Conservation (phyloP, 2,888 invertebrate species). For the Drosophila cracens region DNA sequence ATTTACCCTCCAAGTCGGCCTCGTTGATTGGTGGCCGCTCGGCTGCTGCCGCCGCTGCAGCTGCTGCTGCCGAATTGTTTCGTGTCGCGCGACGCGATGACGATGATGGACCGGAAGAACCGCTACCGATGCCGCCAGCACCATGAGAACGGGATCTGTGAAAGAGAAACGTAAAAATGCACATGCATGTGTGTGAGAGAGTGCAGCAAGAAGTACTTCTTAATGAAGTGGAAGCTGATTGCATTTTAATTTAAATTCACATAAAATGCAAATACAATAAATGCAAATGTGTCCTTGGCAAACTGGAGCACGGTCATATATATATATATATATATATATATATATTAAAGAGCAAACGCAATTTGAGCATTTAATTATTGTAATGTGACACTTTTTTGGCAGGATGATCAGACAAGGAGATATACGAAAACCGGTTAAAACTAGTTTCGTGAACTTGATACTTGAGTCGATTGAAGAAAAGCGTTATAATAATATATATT, state of each 20-base stretch:
- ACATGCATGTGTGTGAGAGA: not conserved
- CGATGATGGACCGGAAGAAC: conserved; percentile 78
- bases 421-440: conserved; percentile 31
- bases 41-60: conserved; percentile 86
- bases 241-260: conserved; percentile 54
- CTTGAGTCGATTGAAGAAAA: not conserved
- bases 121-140: conserved; percentile 59
- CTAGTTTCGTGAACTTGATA: conserved; percentile 1
- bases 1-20: conserved; percentile 95
- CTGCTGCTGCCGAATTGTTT: conserved; percentile 63
- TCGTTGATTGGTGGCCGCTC: conserved; percentile 90
- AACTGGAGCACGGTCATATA: conserved; percentile 56
- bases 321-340: not conserved
- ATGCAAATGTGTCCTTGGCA: conserved; percentile 24
- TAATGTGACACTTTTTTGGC: conserved; percentile 50
- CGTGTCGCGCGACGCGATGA: conserved; percentile 76
- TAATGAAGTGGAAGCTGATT: conserved; percentile 66
- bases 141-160: conserved; percentile 80
- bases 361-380: conserved; percentile 69
- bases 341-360: conserved; percentile 23
- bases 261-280: conserved; percentile 2
- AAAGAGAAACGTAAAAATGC: conserved; percentile 26
- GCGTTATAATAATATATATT: not conserved
- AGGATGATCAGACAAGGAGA: conserved; percentile 10
- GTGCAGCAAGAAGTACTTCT: conserved; percentile 17